Evolutionary conservation across 2,888 invertebrate genomes (phyloP).

Genomic region (Junonia oenone): DNA sequence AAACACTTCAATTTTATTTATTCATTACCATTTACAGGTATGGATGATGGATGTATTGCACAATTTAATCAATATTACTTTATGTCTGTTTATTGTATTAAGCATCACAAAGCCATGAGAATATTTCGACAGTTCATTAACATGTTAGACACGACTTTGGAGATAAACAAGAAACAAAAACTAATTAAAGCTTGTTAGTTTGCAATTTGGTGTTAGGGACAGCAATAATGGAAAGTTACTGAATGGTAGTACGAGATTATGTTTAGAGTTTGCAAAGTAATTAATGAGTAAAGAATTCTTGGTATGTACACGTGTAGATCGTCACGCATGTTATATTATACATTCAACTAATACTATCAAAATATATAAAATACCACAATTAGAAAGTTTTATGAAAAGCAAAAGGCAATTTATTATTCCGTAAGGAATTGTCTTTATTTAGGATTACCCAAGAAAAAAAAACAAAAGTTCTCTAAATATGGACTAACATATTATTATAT

Average conservation of each 20-base stretch:
- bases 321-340: no score
- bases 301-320: neutral
- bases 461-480: no score
- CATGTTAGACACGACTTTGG: constrained; percentile 5
- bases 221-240: neutral
- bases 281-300: neutral
- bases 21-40: no score
- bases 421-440: no score
- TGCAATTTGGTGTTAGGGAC: constrained; percentile 3
- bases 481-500: no score
- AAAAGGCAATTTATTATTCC: no score
- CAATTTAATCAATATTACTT: neutral
- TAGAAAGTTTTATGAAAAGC: no score
- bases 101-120: neutral
- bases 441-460: no score
- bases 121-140: constrained; percentile 5
- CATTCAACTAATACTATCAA: no score
- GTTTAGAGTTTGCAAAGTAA: neutral
- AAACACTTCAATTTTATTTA: no score
- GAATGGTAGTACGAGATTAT: neutral
- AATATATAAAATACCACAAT: no score
- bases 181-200: constrained; percentile 11
- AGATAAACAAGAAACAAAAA: constrained; percentile 9
- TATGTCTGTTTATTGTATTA: neutral
- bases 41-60: neutral